A percentile compares a stretch with the other conserved stretches of the same genome.
These are phyloP conservation scores for Crotalus helleri DNA, from an alignment of 2,113 vertebrate species.

Conservation along the genomic window DNA sequence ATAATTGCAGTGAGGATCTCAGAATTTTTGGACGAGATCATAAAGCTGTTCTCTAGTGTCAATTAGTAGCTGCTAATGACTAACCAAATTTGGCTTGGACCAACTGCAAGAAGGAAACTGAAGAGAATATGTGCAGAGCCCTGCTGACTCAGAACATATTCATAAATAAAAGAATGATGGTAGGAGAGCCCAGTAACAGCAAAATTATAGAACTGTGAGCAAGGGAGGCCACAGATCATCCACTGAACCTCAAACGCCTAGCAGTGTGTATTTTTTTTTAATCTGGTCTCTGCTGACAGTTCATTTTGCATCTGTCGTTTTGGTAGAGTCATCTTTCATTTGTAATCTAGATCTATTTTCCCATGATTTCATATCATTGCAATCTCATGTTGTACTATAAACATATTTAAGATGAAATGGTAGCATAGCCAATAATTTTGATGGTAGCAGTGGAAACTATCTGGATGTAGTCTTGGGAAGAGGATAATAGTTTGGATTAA, in stretches of 20 bases:
- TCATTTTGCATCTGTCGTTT: not conserved
- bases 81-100: not conserved
- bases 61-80: not conserved
- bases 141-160: not conserved
- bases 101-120: not conserved
- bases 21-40: not conserved
- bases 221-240: not conserved
- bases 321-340: not conserved
- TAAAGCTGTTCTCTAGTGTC: not conserved
- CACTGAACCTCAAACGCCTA: not conserved
- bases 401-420: not conserved
- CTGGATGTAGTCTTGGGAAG: not conserved
- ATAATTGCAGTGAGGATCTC: not conserved
- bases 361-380: not conserved
- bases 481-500: not conserved
- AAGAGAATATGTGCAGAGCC: not conserved
- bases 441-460: too few relatives aligned
- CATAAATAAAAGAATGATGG: not conserved
- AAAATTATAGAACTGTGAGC: not conserved
- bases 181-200: not conserved
- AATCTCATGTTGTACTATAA: not conserved
- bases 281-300: not conserved
- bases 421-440: not conserved
- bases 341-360: not conserved
- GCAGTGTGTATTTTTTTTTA: not conserved